Base-by-base conservation (phyloP, 2,797 vertebrate species). In the Semotilus atromaculatus region DNA sequence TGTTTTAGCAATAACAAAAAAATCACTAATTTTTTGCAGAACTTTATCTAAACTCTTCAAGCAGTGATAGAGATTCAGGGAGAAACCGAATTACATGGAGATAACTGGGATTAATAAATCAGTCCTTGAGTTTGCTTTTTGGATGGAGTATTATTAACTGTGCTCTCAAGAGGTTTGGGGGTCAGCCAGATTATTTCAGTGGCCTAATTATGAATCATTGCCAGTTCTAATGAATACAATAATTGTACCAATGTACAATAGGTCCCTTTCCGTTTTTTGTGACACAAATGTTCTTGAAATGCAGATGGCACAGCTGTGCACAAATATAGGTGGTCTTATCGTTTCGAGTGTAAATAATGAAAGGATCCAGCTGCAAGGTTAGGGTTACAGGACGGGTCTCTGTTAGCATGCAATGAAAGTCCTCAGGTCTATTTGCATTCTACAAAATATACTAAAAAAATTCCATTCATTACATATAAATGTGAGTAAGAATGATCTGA, bases 331-430 rank as follows among this genome's bases (percentile, higher is more conserved):
- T 91, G 91, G 89, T 89, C 93, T 95, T 94, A 93, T 94, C 90
- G 93, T 94, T 93, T 93, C 87, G 91, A 94, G 92, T 92, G 89
- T 94, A 92, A 92, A 93, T 92, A 93, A 93, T 92, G 90, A 94
- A 93, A 93, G 89, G 89, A 85, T 92, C 90, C 92, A 94, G 92
- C 93, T 94, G 94, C 92, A 92, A 88, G 86, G 89, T 90, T 90
- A 91, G 88, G 86, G 89, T 90, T 90, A 92, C 84, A 87, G 62
- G 86, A 90, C 79, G 51, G 81, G 78, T 82, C 86, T 82, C 85
- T 89, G 90, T 84, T 81, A 84, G 53, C 81, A 82, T 43, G 34
- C 43, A 84, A 53, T 84, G 80, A 87, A 85, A 85, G 71, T 86
- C 85, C 77, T 91, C 62, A 75, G 51, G 87, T 90, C 43, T 76